These are phyloP conservation scores for Bombyx huttoni DNA, from an alignment of 2,888 invertebrate genomes.

Conservation along the genomic window DNA sequence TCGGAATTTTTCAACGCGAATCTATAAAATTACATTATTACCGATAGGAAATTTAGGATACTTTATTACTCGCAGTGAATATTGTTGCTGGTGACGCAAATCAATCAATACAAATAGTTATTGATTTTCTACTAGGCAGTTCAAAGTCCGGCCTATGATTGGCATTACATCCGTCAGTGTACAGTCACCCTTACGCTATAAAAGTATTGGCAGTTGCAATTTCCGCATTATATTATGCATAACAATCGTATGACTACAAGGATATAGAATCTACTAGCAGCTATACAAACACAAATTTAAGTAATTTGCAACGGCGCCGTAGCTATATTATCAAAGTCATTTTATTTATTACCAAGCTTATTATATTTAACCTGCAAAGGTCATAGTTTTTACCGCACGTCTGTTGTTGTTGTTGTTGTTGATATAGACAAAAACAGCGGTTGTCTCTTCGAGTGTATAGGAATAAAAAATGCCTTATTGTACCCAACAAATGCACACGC, in stretches of 20 bases:
- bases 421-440: no score
- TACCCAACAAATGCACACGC: no score
- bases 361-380: background rate
- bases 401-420: background rate
- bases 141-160: background rate
- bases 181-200: constrained; percentile 5
- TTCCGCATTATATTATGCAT: background rate
- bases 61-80: no score
- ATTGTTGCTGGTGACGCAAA: no score
- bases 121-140: background rate
- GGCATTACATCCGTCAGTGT: constrained; percentile 10
- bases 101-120: no score
- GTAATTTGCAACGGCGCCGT: background rate
- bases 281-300: background rate
- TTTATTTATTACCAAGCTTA: background rate
- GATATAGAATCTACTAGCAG: background rate
- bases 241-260: background rate
- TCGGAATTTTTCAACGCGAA: no score
- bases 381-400: background rate
- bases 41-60: no score
- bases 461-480: no score
- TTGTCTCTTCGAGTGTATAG: no score
- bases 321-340: background rate
- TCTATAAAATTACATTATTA: no score
- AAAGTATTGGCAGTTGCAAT: constrained; percentile 1